Conservation (phyloP, 2,888 invertebrate species). For the Hydrotaea diabolus region DNA sequence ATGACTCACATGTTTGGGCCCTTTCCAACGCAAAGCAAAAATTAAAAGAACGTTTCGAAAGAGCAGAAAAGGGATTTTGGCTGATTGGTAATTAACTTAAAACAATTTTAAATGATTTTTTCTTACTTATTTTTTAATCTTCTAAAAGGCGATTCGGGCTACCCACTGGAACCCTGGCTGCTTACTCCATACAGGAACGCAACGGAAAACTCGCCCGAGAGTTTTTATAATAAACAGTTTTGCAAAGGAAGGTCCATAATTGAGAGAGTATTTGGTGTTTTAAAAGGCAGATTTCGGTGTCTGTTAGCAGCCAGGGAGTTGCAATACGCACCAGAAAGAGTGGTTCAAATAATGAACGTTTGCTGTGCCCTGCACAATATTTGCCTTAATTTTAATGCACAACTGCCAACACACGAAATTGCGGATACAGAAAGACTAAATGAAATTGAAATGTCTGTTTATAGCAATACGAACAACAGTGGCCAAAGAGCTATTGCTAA, state of each 20-base stretch:
- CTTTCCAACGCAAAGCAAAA: conserved; percentile 34
- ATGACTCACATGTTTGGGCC: conserved; percentile 35
- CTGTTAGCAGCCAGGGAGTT: conserved; percentile 55
- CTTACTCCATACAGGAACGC: conserved; percentile 48
- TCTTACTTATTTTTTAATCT: conserved; percentile 12
- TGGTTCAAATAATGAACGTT: conserved; percentile 31
- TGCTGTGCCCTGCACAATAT: conserved; percentile 57
- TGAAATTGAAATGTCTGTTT: conserved; percentile 31
- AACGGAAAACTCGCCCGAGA: conserved; percentile 42
- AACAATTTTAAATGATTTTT: background rate
- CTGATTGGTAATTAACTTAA: conserved; percentile 10
- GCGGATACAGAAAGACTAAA: conserved; percentile 47
- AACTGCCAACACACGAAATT: conserved; percentile 36
- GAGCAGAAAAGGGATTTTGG: background rate
- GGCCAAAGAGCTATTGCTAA: conserved; percentile 42
- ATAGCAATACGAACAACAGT: conserved; percentile 36
- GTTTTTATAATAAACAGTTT: conserved; percentile 43
- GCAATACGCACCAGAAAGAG: conserved; percentile 40
- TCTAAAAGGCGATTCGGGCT: conserved; percentile 50
- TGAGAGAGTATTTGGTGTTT: conserved; percentile 47
- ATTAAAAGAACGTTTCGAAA: conserved; percentile 32
- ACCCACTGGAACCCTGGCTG: conserved; percentile 47
- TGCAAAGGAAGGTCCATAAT: conserved; percentile 44
- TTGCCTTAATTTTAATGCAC: conserved; percentile 41
- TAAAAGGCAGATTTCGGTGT: conserved; percentile 54